Evolutionary conservation across 2,113 vertebrate species (phyloP).

Genomic region (Seriola dumerili): DNA sequence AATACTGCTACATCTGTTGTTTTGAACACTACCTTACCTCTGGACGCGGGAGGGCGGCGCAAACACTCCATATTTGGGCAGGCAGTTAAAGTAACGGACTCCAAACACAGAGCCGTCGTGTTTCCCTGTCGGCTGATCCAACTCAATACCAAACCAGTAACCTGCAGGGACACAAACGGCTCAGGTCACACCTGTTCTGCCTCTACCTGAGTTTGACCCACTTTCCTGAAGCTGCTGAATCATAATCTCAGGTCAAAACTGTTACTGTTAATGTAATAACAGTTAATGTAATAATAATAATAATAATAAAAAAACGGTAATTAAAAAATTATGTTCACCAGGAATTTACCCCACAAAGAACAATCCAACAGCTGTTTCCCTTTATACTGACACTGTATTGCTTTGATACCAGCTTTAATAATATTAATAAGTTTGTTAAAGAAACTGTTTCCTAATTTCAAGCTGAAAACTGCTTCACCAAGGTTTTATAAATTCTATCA

Average conservation of each 20-base stretch:
- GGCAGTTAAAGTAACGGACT: conserved; percentile 92
- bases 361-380: too few species aligned
- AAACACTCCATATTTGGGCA: conserved; percentile 92
- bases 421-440: too few species aligned
- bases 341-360: too few species aligned
- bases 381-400: too few species aligned
- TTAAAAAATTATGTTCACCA: too few species aligned
- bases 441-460: too few species aligned
- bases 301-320: background rate
- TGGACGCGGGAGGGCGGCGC: conserved; percentile 93
- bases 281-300: too few species aligned
- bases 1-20: background rate
- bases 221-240: background rate
- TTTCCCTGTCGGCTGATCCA: conserved; percentile 92
- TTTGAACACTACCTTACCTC: conserved; percentile 79
- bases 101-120: conserved; percentile 94
- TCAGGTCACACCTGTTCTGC: background rate
- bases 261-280: too few species aligned
- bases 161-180: conserved; percentile 78
- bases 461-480: too few species aligned
- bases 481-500: too few species aligned
- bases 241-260: background rate
- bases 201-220: background rate
- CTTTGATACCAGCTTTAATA: too few species aligned
- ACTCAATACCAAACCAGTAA: conserved; percentile 92